Percentiles rank a stretch among this genome's conserved stretches.
These are phyloP conservation scores for Epicauta chinensis DNA, from an alignment of 1,140 invertebrate species.

Conservation along the genomic window DNA sequence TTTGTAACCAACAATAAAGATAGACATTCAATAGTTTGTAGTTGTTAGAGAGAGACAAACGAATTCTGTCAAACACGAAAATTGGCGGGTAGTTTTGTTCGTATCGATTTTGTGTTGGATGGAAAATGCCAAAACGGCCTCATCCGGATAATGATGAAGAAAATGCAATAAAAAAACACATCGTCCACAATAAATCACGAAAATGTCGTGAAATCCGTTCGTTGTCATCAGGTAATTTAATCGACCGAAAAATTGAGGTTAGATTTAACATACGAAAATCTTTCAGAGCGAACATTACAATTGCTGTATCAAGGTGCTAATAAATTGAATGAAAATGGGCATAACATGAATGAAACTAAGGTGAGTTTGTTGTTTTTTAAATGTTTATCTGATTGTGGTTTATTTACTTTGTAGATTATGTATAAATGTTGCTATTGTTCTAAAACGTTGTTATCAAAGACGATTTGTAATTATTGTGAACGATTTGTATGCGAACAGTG, in stretches of 20 bases:
- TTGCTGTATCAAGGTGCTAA: not conserved
- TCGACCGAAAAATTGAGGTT: not conserved
- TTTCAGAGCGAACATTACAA: constrained; percentile 5
- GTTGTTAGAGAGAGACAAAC: no score
- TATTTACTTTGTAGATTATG: no score
- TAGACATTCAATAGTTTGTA: no score
- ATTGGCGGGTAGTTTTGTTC: no score
- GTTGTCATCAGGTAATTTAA: constrained; percentile 1
- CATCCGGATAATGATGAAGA: not conserved
- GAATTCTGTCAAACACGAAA: no score
- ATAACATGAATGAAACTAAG: no score
- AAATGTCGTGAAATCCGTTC: constrained; percentile 1
- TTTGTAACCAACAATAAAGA: no score
- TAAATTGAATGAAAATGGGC: not conserved
- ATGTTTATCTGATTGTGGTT: no score
- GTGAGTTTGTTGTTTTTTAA: no score
- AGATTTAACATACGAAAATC: not conserved
- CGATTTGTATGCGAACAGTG: not conserved
- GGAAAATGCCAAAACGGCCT: constrained; percentile 6
- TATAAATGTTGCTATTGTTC: not conserved
- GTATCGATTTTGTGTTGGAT: no score
- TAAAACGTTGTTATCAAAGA: not conserved
- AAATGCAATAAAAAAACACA: constrained; percentile 1
- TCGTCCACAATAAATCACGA: not conserved
- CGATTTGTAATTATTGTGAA: constrained; percentile 5